These are phyloP conservation scores for Heliangelus exortis DNA, from an alignment of 2,797 vertebrate genomes.

Conservation along the genomic window DNA sequence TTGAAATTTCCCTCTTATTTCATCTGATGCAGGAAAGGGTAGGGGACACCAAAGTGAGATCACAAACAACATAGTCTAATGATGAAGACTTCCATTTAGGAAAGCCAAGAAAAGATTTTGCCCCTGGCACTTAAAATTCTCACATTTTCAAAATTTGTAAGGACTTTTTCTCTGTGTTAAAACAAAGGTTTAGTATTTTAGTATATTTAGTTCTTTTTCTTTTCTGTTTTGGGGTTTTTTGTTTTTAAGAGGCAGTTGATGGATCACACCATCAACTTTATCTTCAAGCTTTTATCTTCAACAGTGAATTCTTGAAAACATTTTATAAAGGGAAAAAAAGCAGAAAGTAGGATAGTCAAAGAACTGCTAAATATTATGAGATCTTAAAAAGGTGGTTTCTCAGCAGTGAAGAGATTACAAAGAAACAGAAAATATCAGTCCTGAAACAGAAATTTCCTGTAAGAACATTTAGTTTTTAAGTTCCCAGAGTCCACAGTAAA, in stretches of 20 bases:
- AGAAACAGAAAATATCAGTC: slow-evolving; percentile 23
- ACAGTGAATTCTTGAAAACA: neutral
- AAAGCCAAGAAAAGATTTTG: neutral
- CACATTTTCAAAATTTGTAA: neutral
- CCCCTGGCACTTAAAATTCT: neutral
- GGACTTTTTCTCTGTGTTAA: neutral
- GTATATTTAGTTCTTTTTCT: neutral
- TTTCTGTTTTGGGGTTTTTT: neutral
- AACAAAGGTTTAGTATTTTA: neutral
- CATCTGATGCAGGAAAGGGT: neutral
- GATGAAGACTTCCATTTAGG: neutral
- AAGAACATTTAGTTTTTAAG: slow-evolving; percentile 44
- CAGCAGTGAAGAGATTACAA: neutral
- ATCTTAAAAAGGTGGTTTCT: neutral
- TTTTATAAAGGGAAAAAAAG: neutral
- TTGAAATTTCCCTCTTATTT: neutral
- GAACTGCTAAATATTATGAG: neutral
- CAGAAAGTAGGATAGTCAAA: neutral
- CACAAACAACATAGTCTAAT: neutral
- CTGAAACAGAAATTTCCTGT: slow-evolving; percentile 21
- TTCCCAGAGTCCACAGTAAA: slow-evolving; percentile 25
- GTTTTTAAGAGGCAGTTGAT: neutral
- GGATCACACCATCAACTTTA: neutral
- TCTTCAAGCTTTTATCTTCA: neutral
- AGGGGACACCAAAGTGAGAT: neutral